Percentiles rank a stretch among this genome's conserved stretches.
Conservation (phyloP, 2,888 invertebrate genomes). For the Biston betularia region DNA sequence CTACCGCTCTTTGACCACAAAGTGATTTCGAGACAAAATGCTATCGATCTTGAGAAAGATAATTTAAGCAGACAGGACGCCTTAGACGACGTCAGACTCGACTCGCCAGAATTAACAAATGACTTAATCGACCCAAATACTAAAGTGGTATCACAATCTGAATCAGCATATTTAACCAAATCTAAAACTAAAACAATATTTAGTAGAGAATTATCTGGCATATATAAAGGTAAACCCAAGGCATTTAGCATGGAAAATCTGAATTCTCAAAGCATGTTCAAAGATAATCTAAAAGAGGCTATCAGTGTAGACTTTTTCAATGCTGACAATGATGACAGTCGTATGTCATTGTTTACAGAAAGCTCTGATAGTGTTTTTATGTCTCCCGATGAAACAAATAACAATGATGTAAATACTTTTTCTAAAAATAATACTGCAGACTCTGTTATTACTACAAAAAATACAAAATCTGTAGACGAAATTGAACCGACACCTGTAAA, state of each 20-base stretch:
- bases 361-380: constrained; percentile 72
- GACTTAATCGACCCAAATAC: constrained; percentile 51
- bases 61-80: constrained; percentile 60
- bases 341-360: constrained; percentile 68
- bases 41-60: constrained; percentile 60
- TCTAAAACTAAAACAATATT: constrained; percentile 63
- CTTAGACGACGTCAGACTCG: constrained; percentile 49
- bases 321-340: constrained; percentile 58
- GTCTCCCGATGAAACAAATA: constrained; percentile 61
- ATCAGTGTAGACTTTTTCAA: constrained; percentile 74
- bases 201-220: constrained; percentile 63
- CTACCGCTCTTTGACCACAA: constrained; percentile 61
- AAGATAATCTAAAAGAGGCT: constrained; percentile 71
- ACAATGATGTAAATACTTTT: constrained; percentile 47
- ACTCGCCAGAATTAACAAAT: constrained; percentile 48
- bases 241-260: constrained; percentile 78
- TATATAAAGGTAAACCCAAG: constrained; percentile 78
- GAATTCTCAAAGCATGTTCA: constrained; percentile 60
- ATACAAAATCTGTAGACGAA: constrained; percentile 34
- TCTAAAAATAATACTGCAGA: constrained; percentile 39
- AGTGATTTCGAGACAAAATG: constrained; percentile 70
- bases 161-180: constrained; percentile 52
- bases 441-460: constrained; percentile 1
- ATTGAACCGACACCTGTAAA: constrained; percentile 28
- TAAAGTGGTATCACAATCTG: constrained; percentile 59